Conservation (phyloP, 2,113 vertebrate genomes). For the Nibea coibor region DNA sequence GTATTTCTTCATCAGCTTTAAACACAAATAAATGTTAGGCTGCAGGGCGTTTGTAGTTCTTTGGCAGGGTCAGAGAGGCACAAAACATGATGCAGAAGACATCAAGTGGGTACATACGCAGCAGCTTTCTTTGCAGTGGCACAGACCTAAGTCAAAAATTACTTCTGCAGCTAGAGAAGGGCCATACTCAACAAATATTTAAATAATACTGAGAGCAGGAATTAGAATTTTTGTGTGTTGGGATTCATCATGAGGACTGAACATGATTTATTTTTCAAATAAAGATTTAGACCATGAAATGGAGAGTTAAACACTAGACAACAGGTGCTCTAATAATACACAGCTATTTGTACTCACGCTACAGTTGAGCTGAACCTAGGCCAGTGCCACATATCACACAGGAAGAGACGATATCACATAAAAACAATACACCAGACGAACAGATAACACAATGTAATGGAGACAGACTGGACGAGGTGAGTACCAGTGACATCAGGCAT, state of each 20-base stretch:
- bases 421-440: constrained; percentile 43
- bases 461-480: constrained; percentile 55
- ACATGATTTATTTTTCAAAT: neutral
- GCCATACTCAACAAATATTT: neutral
- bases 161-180: constrained; percentile 25
- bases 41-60: constrained; percentile 33
- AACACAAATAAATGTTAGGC: constrained; percentile 54
- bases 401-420: constrained; percentile 36
- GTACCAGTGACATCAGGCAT: constrained; percentile 50
- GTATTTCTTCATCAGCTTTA: constrained; percentile 45
- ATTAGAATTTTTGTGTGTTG: neutral
- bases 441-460: constrained; percentile 37
- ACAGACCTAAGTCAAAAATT: constrained; percentile 57
- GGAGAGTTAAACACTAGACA: neutral
- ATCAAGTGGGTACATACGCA: constrained; percentile 43
- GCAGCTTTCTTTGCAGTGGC: constrained; percentile 53
- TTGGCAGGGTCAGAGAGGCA: constrained; percentile 47
- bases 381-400: constrained; percentile 64
- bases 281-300: neutral
- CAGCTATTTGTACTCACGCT: neutral
- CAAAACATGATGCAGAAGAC: constrained; percentile 21
- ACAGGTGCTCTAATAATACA: neutral
- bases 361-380: constrained; percentile 56
- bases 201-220: neutral
- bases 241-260: neutral